A percentile compares a stretch with the other conserved stretches of the same genome.
phyloP scores from a whole-genome alignment of 2,113 vertebrate species.

The Gorsachius goisagi region DNA sequence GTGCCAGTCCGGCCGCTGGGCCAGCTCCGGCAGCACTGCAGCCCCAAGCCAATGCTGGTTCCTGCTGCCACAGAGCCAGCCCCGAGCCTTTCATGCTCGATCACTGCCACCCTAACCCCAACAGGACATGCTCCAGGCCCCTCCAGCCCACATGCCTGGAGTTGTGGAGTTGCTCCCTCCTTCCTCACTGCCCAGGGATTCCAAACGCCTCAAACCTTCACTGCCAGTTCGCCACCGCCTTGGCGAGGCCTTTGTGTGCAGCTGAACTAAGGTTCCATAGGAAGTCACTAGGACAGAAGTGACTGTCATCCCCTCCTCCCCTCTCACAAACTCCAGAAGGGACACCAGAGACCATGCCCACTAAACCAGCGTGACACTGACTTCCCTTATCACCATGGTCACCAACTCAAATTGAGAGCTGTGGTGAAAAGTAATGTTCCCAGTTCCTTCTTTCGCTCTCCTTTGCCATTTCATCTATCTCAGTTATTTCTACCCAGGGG shows the following conservation, averaged over 20 bases:
- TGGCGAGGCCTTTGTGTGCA: background rate
- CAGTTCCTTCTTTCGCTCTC: background rate
- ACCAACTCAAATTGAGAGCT: background rate
- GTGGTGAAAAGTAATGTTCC: background rate
- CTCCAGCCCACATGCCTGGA: background rate
- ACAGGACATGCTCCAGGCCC: background rate
- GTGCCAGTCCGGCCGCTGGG: background rate
- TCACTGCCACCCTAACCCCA: background rate
- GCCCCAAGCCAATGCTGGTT: background rate
- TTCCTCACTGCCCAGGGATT: background rate
- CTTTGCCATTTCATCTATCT: background rate
- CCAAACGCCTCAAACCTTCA: background rate
- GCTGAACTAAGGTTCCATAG: background rate
- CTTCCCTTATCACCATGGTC: constrained; percentile 7
- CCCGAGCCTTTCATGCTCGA: background rate
- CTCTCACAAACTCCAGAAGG: background rate
- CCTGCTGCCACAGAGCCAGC: background rate
- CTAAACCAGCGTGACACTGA: background rate
- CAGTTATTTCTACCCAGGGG: constrained; percentile 33
- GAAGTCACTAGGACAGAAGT: background rate
- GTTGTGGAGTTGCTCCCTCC: background rate
- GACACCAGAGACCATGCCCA: background rate
- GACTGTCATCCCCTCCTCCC: background rate
- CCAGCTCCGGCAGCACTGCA: background rate
- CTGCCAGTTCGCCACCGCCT: background rate